A percentile compares a stretch with the other conserved stretches of the same genome.
Conservation (phyloP, 2,888 invertebrate genomes). For the Cheilosia vulpina region DNA sequence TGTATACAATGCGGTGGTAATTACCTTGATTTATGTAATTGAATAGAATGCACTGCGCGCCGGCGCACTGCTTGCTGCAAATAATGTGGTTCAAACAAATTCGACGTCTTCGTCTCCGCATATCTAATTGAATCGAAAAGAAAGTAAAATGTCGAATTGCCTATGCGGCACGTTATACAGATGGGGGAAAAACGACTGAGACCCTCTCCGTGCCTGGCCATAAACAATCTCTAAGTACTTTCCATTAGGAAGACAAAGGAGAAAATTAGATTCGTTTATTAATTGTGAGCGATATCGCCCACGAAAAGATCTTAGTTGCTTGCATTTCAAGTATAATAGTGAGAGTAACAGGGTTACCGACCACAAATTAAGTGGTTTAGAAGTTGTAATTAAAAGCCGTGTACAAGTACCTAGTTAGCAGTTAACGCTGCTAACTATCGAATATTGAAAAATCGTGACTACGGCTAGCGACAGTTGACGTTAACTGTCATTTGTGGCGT, state of each 20-base stretch:
- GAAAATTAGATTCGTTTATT: slow-evolving; percentile 65
- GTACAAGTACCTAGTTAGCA: background rate
- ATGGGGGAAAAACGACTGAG: slow-evolving; percentile 18
- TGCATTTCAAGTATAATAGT: slow-evolving; percentile 1
- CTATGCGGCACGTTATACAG: slow-evolving; percentile 8
- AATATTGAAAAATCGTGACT: slow-evolving; percentile 25
- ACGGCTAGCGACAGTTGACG: slow-evolving; percentile 19
- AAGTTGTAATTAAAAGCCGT: background rate
- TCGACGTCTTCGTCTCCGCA: slow-evolving; percentile 62
- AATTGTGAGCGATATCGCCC: slow-evolving; percentile 58
- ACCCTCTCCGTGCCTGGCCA: slow-evolving; percentile 14
- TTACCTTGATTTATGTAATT: slow-evolving; percentile 74
- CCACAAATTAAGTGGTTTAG: no score
- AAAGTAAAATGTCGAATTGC: slow-evolving; percentile 64
- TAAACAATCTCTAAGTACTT: slow-evolving; percentile 66
- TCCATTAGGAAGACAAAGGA: slow-evolving; percentile 66
- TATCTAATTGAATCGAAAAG: slow-evolving; percentile 74
- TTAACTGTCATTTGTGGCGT: no score
- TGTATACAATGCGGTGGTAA: slow-evolving; percentile 65
- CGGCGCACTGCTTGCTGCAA: slow-evolving; percentile 19
- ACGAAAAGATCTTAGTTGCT: slow-evolving; percentile 41
- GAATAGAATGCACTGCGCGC: slow-evolving; percentile 55
- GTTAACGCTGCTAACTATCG: background rate
- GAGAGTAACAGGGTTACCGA: background rate
- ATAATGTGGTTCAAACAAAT: slow-evolving; percentile 63